Base-by-base conservation (phyloP, 2,888 invertebrate genomes). In the Lacanobia oleracea region DNA sequence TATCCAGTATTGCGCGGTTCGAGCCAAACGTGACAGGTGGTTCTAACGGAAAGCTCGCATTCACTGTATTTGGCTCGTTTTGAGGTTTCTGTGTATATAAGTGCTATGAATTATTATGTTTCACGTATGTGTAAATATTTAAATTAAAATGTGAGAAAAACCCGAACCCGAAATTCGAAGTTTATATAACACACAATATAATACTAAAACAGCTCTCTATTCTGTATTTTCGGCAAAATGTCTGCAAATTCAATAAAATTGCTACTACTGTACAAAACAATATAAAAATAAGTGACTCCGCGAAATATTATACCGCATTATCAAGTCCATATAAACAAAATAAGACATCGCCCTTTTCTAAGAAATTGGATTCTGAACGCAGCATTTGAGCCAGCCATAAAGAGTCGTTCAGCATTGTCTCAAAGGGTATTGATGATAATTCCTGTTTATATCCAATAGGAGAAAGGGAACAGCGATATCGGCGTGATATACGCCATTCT, bases 341-440 rank as follows among this genome's bases (percentile, higher is more conserved):
- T 53, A 79, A 72, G 59, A 84, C 48, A 69, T 74, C 40, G 48
- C 60, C 76, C 59, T 77, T 86, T 77, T 89, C 88, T 89, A 89
- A 89, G 91, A 90, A 91, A 93, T 92, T 92, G 92, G 89, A 90
- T 90, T 88, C 82, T 79, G 72, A 88, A 87, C 87, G 87, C 87
- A 88, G 71, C 72, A 86, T 87, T 87, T 87, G 87, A 89, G 88
- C 87, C 84, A 85, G 79, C 88, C 87, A 88, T 92, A 92, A 91
- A 92, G 88, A 91, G 88, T 89, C 86, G 87, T 87, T 88, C 88
- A 88, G 89, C 89, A 90, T 90, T 89, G 91, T 89, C 88, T 90
- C 88, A 87, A 87, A 90, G 87, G 89, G 90, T 91, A 92, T 92
- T 92, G 93, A 92, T 92, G 91, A 91, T 92, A 90, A 93, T 92